Conservation (phyloP, 2,888 invertebrate species). For the Oasisia sp. region DNA sequence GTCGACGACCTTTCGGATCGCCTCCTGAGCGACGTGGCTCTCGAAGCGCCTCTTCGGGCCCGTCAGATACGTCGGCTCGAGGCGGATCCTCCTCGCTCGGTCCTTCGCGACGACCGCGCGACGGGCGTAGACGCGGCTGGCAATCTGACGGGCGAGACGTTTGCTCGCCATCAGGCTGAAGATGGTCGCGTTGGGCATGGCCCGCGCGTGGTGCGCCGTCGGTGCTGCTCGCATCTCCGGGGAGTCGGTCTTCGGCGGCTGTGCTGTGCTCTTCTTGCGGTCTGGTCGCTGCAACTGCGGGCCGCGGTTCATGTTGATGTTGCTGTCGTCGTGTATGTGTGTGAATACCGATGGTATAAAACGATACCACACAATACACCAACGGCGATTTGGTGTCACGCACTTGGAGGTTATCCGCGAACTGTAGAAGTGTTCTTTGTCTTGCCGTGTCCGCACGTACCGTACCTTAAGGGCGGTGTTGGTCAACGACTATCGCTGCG, state of each 20-base stretch:
- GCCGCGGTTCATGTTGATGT: not conserved
- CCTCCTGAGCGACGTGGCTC: not conserved
- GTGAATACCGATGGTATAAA: not conserved
- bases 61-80: constrained; percentile 21
- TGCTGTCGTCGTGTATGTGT: not conserved
- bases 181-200: not conserved
- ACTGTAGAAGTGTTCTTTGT: not conserved
- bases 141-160: constrained; percentile 18
- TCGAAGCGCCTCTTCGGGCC: not conserved
- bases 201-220: not conserved
- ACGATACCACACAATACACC: not conserved
- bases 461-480: not conserved
- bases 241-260: not conserved
- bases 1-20: not conserved
- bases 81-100: not conserved
- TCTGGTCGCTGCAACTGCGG: not conserved
- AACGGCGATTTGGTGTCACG: not conserved
- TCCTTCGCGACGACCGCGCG: not conserved
- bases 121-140: constrained; percentile 19
- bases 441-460: not conserved
- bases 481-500: not conserved
- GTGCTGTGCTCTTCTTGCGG: not conserved
- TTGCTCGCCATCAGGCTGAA: constrained; percentile 25
- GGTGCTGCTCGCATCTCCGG: not conserved
- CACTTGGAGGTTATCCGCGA: not conserved